Evolutionary conservation across 2,888 invertebrate species (phyloP), one percentile per base, ranked within the genome.

Genomic region (Oscheius sp.): DNA sequence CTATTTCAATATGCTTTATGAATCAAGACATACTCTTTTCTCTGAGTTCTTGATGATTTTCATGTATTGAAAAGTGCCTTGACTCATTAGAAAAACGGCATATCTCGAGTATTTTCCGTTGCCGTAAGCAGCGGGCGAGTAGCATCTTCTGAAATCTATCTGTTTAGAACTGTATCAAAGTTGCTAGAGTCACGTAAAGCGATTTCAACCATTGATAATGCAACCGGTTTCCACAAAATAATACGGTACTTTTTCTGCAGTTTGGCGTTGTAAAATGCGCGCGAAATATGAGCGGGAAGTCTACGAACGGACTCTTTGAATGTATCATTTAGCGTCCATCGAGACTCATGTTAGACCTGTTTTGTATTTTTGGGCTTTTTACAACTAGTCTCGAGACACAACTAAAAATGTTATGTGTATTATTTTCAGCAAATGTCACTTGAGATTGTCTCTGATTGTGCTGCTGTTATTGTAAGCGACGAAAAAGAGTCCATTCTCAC

Each of bases 121-220:
- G 61, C 31, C 61, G 10, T 17, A 61, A 29, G 31, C 61, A 61
- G 42, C 61, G 61, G 17, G 17, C 4, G 5, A 61, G 15, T 17
- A 61, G n/a, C 61, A 61, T 61, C 20, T 25, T 42, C 45, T 45
- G 55, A 10, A 55, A 42, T 17, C 15, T 12, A 17, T 55, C n/a
- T n/a, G n/a, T n/a, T n/a, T n/a, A n/a, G n/a, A n/a, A n/a, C n/a
- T n/a, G n/a, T n/a, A n/a, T n/a, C n/a, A n/a, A n/a, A n/a, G n/a
- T n/a, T n/a, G n/a, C n/a, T n/a, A n/a, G n/a, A 17, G 12, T 12
- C 4, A 23, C 17, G 23, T 17, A 23, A 48, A 48, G 12, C 4
- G 23, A 25, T 5, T 3, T 17, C 5, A 23, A 37, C 37, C 8
- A 37, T 10, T 37, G 12, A 37, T 37, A 48, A 48, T 25, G 42